Conservation (phyloP, 2,888 invertebrate genomes). For the Cordilura impudica region DNA sequence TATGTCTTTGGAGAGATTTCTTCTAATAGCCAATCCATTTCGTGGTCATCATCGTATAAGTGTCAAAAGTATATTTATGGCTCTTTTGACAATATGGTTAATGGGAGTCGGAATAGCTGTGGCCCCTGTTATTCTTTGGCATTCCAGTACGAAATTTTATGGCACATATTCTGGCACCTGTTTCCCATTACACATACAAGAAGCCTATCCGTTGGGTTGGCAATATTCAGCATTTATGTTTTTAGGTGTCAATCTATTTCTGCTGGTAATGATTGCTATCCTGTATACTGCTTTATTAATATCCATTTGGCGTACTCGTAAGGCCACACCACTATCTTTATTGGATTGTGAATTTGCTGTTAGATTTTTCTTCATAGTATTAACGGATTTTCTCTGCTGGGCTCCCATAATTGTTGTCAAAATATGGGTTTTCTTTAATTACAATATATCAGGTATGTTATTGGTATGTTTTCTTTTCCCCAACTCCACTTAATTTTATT, state of each 20-base stretch:
- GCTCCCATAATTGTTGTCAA: constrained; percentile 84
- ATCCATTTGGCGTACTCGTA: constrained; percentile 82
- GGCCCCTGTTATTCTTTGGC: constrained; percentile 82
- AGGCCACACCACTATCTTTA: constrained; percentile 80
- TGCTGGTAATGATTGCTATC: constrained; percentile 80
- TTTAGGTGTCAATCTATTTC: constrained; percentile 82
- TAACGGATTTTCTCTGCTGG: constrained; percentile 86
- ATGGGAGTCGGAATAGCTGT: constrained; percentile 81
- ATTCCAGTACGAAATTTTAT: constrained; percentile 81
- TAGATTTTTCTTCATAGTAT: constrained; percentile 83
- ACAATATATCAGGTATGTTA: constrained; percentile 80
- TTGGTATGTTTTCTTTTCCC: neutral
- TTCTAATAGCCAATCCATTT: constrained; percentile 82
- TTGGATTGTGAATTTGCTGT: constrained; percentile 83
- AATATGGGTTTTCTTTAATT: constrained; percentile 80
- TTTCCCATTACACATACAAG: constrained; percentile 84
- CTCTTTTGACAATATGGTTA: constrained; percentile 81
- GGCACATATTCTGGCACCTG: constrained; percentile 83
- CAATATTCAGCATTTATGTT: constrained; percentile 85
- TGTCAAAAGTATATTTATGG: constrained; percentile 79
- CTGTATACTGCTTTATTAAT: constrained; percentile 82
- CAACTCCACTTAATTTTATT: neutral
- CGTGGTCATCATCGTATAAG: constrained; percentile 80
- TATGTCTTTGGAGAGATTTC: constrained; percentile 84
- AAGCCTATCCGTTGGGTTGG: constrained; percentile 84